A percentile compares a stretch with the other conserved stretches of the same genome.
These are phyloP conservation scores for Chymomyza amoena DNA, from an alignment of 2,888 invertebrate species.

Conservation along the genomic window DNA sequence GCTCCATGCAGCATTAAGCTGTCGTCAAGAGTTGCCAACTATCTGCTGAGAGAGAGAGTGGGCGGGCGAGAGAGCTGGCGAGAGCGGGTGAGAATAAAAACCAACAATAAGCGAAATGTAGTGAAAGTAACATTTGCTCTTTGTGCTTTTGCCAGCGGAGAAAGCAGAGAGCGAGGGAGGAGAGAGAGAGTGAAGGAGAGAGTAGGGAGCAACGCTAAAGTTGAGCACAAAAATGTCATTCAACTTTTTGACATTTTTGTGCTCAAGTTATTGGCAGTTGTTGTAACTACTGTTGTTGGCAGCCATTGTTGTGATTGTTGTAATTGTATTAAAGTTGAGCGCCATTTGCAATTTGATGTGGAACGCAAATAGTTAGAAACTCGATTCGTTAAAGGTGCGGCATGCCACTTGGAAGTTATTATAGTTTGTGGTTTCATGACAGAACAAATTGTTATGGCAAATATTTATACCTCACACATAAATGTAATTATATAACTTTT, in stretches of 20 bases:
- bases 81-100: slow-evolving; percentile 33
- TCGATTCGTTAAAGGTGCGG: background rate
- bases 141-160: background rate
- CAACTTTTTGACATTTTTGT: slow-evolving; percentile 53
- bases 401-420: slow-evolving; percentile 3
- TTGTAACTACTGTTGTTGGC: slow-evolving; percentile 22
- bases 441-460: background rate
- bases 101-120: slow-evolving; percentile 55
- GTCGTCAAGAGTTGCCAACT: background rate
- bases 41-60: background rate
- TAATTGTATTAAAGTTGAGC: slow-evolving; percentile 16
- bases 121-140: slow-evolving; percentile 52
- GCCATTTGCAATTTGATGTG: slow-evolving; percentile 55
- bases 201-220: slow-evolving; percentile 23
- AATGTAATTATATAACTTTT: too few relatives aligned
- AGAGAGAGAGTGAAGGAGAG: background rate
- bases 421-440: slow-evolving; percentile 3
- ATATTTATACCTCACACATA: too few relatives aligned
- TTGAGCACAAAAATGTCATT: slow-evolving; percentile 52
- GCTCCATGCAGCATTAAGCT: background rate
- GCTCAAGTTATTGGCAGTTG: slow-evolving; percentile 24
- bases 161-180: too few relatives aligned
- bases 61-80: slow-evolving; percentile 31
- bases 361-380: slow-evolving; percentile 15
- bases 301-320: slow-evolving; percentile 13